Evolutionary conservation across 2,113 vertebrate species (phyloP).

Genomic region (Dipodomys merriami): DNA sequence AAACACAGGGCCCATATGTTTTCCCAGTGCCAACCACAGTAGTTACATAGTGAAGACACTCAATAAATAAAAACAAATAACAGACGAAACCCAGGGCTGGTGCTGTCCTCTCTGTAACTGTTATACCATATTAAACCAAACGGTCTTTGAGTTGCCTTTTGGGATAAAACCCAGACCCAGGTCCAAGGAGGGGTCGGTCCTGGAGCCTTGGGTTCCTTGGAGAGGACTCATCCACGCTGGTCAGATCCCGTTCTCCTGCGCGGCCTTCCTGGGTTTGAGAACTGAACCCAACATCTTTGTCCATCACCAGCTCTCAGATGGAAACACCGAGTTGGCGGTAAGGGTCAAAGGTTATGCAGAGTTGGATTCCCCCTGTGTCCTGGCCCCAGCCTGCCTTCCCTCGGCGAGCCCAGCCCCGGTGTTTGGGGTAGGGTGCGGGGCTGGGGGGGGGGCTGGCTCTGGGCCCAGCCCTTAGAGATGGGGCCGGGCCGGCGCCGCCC

Average conservation of each 20-base stretch:
- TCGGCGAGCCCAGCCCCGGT: not conserved
- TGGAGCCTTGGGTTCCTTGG: not conserved
- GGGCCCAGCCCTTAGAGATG: not conserved
- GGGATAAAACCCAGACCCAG: too few species aligned
- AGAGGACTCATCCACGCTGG: not conserved
- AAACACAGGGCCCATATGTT: not conserved
- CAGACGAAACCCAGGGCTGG: not conserved
- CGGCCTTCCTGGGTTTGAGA: not conserved
- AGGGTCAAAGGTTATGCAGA: not conserved
- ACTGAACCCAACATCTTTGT: not conserved
- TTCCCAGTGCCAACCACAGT: not conserved
- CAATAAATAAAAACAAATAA: not conserved
- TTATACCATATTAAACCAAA: not conserved
- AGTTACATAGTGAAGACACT: not conserved
- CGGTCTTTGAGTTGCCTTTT: conserved; percentile 30
- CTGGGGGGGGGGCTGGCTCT: not conserved
- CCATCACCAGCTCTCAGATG: not conserved
- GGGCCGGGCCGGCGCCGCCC: not conserved
- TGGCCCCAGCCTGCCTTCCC: not conserved
- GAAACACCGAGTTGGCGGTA: not conserved
- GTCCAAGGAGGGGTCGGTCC: too few species aligned
- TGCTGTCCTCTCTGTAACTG: not conserved
- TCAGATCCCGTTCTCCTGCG: not conserved
- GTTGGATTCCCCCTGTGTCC: not conserved
- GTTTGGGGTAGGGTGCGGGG: not conserved